Conservation (phyloP, 1,140 invertebrate genomes). For the Diachasma alloeum region DNA sequence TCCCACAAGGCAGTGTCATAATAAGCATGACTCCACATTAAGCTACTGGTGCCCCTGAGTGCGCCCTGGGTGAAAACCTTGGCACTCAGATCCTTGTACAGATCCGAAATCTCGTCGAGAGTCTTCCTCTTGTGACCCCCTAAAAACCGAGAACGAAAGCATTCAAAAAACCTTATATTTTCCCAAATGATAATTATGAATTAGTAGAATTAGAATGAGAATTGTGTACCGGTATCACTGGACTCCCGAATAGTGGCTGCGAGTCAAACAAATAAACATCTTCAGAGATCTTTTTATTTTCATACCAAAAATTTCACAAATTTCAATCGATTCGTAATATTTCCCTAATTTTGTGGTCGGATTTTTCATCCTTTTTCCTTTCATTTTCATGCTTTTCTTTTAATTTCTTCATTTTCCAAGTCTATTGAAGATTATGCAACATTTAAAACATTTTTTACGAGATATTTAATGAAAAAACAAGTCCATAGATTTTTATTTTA, state of each 20-base stretch:
- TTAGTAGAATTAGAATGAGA: neutral
- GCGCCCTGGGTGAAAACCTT: slow-evolving; percentile 78
- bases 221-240: slow-evolving; percentile 38
- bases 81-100: slow-evolving; percentile 76
- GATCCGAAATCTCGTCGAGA: slow-evolving; percentile 70
- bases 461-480: too few species aligned
- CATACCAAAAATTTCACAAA: too few species aligned
- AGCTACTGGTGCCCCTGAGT: slow-evolving; percentile 77
- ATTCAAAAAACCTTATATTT: neutral
- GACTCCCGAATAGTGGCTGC: slow-evolving; percentile 41
- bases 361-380: too few species aligned
- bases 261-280: slow-evolving; percentile 23
- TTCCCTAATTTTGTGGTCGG: too few species aligned
- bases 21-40: slow-evolving; percentile 89
- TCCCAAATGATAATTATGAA: neutral
- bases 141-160: slow-evolving; percentile 41
- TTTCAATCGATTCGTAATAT: too few species aligned
- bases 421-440: too few species aligned
- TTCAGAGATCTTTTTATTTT: too few species aligned
- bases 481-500: too few species aligned
- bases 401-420: too few species aligned
- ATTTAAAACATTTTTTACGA: too few species aligned
- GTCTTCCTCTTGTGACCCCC: slow-evolving; percentile 68
- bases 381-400: too few species aligned
- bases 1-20: slow-evolving; percentile 91